Evolutionary conservation across 2,113 vertebrate genomes (phyloP).

Genomic region (Larimichthys polyactis): DNA sequence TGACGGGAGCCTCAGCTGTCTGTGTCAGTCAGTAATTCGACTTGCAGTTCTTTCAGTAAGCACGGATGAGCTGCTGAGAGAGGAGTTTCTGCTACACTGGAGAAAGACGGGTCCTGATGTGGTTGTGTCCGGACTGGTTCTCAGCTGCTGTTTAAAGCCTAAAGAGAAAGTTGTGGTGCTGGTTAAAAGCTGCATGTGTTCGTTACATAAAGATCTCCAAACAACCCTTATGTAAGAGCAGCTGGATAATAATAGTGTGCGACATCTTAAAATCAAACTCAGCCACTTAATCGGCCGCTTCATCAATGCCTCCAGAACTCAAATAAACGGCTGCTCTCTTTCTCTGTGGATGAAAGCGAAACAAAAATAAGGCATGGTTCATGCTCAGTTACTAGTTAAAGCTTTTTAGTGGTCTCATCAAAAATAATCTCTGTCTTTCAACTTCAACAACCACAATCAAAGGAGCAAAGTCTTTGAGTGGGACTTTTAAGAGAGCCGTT

Average conservation of each 20-base stretch:
- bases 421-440: not conserved
- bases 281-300: not conserved
- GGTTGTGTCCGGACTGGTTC: not conserved
- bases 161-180: not conserved
- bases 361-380: not conserved
- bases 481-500: not conserved
- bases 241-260: not conserved
- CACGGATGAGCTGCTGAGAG: constrained; percentile 46
- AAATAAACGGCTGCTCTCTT: not conserved
- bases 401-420: not conserved
- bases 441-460: not conserved
- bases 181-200: constrained; percentile 1
- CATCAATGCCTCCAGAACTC: not conserved
- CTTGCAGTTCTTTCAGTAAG: not conserved
- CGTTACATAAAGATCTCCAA: not conserved
- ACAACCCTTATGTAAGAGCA: constrained; percentile 19
- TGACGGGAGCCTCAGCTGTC: constrained; percentile 40
- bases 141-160: not conserved
- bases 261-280: constrained; percentile 14
- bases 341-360: not conserved
- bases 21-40: constrained; percentile 12
- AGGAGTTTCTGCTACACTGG: constrained; percentile 2
- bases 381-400: not conserved
- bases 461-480: not conserved
- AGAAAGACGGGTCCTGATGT: not conserved